Percentiles rank a stretch among this genome's conserved stretches.
Conservation (phyloP, 2,113 vertebrate species). For the Tragelaphus strepsiceros region DNA sequence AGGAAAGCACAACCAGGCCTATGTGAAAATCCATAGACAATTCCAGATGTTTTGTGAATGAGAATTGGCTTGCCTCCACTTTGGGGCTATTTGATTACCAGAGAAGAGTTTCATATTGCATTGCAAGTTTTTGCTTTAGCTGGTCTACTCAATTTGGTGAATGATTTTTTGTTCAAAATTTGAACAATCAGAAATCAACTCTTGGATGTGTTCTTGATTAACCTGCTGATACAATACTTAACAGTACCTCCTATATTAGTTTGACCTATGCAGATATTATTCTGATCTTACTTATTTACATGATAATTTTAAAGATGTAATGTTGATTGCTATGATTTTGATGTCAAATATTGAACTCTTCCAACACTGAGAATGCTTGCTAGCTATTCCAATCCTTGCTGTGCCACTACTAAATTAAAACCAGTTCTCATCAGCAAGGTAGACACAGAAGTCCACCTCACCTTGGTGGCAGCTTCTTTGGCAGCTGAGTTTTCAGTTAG, state of each 20-base stretch:
- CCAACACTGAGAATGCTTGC: constrained; percentile 79
- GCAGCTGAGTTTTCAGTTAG: constrained; percentile 89
- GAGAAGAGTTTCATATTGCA: constrained; percentile 82
- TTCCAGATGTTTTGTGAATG: constrained; percentile 93
- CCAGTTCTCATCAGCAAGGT: constrained; percentile 83
- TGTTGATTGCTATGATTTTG: constrained; percentile 89
- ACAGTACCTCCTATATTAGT: constrained; percentile 89
- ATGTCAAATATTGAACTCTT: constrained; percentile 91
- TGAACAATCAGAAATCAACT: constrained; percentile 91
- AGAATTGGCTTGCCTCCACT: constrained; percentile 85
- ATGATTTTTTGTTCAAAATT: constrained; percentile 81
- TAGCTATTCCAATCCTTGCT: constrained; percentile 94
- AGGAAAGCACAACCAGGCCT: background rate
- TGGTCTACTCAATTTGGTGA: background rate
- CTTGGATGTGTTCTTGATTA: constrained; percentile 60
- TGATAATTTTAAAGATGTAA: constrained; percentile 88
- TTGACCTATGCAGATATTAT: constrained; percentile 89
- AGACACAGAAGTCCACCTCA: constrained; percentile 89
- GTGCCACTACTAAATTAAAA: constrained; percentile 90
- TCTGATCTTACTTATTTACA: constrained; percentile 89
- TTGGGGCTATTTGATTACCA: background rate
- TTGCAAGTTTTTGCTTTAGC: constrained; percentile 90
- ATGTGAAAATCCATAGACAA: constrained; percentile 97
- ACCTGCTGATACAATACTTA: constrained; percentile 92
- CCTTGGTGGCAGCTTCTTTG: constrained; percentile 89